Evolutionary conservation across 2,113 vertebrate species (phyloP), one percentile per base, ranked within the genome.

Genomic region (Ptyas mucosa): DNA sequence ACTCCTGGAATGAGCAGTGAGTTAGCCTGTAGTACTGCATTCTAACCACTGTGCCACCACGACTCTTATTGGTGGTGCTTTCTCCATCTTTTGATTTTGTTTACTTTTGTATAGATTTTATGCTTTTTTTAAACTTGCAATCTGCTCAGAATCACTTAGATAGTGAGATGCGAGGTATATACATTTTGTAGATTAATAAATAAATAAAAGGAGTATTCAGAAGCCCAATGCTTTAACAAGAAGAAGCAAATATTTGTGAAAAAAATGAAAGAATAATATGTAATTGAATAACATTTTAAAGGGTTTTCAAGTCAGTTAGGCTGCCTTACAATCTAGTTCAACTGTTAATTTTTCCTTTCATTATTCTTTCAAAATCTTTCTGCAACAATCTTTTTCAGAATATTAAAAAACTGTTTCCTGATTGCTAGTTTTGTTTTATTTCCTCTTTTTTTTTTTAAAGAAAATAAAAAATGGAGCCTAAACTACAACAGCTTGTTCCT

Each of bases 301-400:
- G 95, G 93, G 93, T 93, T 97, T 96, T 96, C 96, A 96, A 97
- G 96, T 96, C 96, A 96, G 95, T 96, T 95, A 96, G 95, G 95
- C 85, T 93, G 95, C 96, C 94, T 92, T 94, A 88, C 91, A 75
- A 92, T 49, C 61, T 26, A 95, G 93, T 95, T 90, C 94, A 93
- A 96, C 94, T 95, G 95, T 96, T 93, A 39, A 3, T 88, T 91
- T 96, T 87, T 89, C 89, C 87, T 91, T 96, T 95, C 93, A 95
- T 96, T 96, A 96, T 96, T 97, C 94, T 96, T 94, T 64, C 92
- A 90, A 93, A 0, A 61, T 95, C 94, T 94, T 92, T 91, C 93
- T 94, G 94, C 75, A 91, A 88, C 2, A 5, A 91, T 95, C 57
- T 94, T 91, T 96, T 96, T 75, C 61, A 93, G 91, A 94, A 93